phyloP scores from a whole-genome alignment of 2,797 vertebrate species.

The Bovichtus diacanthus region DNA sequence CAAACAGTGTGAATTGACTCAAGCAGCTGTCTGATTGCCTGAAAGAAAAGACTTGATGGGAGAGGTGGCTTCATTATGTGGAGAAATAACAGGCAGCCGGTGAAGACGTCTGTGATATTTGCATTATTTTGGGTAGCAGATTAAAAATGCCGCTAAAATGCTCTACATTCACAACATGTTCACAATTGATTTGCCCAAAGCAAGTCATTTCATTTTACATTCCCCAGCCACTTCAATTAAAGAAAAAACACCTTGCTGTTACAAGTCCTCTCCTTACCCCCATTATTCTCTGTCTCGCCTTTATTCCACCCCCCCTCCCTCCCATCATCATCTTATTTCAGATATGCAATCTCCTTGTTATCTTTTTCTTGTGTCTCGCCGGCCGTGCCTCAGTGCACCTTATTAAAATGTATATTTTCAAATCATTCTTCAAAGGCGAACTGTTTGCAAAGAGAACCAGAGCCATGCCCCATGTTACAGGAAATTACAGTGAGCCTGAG shows the following conservation, averaged over 20 bases:
- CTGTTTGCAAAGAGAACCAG: conserved; percentile 66
- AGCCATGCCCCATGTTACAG: conserved; percentile 65
- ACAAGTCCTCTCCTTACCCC: conserved; percentile 56
- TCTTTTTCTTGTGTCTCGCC: conserved; percentile 63
- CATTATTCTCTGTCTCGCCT: conserved; percentile 49
- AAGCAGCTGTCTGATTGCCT: conserved; percentile 58
- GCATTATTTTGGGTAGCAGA: conserved; percentile 69
- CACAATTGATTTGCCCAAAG: conserved; percentile 70
- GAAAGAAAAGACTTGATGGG: conserved; percentile 58
- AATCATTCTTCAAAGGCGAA: conserved; percentile 78
- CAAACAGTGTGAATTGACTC: conserved; percentile 61
- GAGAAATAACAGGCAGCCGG: conserved; percentile 53
- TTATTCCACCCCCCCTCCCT: conserved; percentile 32
- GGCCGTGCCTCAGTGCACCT: conserved; percentile 66
- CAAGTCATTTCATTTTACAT: conserved; percentile 74
- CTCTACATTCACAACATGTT: conserved; percentile 73
- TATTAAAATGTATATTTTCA: conserved; percentile 83
- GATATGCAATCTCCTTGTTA: conserved; percentile 76
- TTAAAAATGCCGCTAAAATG: conserved; percentile 65
- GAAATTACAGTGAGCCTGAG: conserved; percentile 75
- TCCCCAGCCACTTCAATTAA: conserved; percentile 76
- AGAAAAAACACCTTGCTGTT: conserved; percentile 73
- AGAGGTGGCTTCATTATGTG: conserved; percentile 65
- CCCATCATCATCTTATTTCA: conserved; percentile 72
- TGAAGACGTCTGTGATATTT: conserved; percentile 53